These are phyloP conservation scores for Bothrops jararaca DNA, from an alignment of 2,113 vertebrate species.

Conservation along the genomic window DNA sequence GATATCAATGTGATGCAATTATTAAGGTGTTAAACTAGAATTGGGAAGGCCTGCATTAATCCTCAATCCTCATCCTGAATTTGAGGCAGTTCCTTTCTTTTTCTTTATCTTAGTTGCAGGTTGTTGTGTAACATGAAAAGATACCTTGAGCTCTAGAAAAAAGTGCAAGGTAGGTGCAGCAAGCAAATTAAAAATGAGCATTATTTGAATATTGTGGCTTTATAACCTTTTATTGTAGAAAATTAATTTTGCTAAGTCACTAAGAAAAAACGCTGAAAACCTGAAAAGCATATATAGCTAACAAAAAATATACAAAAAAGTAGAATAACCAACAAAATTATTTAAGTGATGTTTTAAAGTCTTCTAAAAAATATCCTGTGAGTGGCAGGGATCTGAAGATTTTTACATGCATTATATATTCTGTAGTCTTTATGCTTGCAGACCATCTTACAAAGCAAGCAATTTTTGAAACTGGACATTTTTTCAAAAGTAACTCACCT, in stretches of 20 bases:
- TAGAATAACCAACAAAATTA: neutral
- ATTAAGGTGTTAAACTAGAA: neutral
- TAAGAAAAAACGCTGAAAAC: neutral
- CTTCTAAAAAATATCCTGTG: neutral
- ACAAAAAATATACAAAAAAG: neutral
- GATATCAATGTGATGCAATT: neutral
- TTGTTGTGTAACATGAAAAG: neutral
- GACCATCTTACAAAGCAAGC: neutral
- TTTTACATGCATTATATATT: neutral
- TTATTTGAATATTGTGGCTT: neutral
- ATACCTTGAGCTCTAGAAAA: neutral
- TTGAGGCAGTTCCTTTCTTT: neutral
- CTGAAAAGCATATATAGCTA: neutral
- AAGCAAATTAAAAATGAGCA: neutral
- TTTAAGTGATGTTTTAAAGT: neutral
- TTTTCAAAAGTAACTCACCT: neutral
- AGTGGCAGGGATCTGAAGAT: neutral
- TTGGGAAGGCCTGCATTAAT: neutral
- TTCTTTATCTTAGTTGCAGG: neutral
- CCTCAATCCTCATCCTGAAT: neutral
- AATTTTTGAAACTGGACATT: neutral
- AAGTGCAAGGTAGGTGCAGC: neutral
- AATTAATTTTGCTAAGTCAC: neutral
- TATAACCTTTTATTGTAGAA: neutral
- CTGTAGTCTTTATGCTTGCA: neutral